A percentile compares a stretch with the other conserved stretches of the same genome.
Evolutionary conservation across 1,140 invertebrate genomes (phyloP).

Genomic region (Archivesica marissinica): DNA sequence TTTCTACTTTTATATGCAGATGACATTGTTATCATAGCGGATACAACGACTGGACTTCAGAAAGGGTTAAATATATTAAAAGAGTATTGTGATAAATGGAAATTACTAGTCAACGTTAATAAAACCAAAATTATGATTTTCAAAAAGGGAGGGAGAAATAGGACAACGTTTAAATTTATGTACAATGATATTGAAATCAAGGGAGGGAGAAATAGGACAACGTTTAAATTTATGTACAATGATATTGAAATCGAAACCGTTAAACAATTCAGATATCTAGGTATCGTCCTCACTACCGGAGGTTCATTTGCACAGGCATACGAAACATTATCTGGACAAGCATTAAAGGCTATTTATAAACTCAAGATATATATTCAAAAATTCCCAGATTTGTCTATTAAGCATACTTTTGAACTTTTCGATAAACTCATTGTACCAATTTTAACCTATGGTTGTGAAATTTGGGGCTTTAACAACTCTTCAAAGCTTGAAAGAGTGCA

Average conservation of each 20-base stretch:
- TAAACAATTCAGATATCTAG: constrained; percentile 12
- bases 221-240: too few species aligned
- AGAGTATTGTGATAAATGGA: constrained; percentile 26
- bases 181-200: not conserved
- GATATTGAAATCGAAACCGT: too few species aligned
- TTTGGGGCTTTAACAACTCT: constrained; percentile 20
- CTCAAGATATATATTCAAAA: constrained; percentile 22
- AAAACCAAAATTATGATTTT: constrained; percentile 42
- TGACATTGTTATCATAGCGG: constrained; percentile 39
- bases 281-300: constrained; percentile 15
- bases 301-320: not conserved
- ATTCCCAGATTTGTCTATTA: constrained; percentile 1
- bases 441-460: constrained; percentile 1
- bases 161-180: constrained; percentile 4
- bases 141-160: constrained; percentile 5
- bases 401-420: constrained; percentile 5
- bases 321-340: not conserved
- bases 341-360: constrained; percentile 13
- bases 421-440: constrained; percentile 24
- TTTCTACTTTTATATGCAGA: constrained; percentile 43
- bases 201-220: too few species aligned
- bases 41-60: constrained; percentile 10
- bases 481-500: not conserved
- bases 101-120: not conserved
- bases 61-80: constrained; percentile 22